Evolutionary conservation across 2,888 invertebrate species (phyloP).

Genomic region (Polydesmus complanatus): DNA sequence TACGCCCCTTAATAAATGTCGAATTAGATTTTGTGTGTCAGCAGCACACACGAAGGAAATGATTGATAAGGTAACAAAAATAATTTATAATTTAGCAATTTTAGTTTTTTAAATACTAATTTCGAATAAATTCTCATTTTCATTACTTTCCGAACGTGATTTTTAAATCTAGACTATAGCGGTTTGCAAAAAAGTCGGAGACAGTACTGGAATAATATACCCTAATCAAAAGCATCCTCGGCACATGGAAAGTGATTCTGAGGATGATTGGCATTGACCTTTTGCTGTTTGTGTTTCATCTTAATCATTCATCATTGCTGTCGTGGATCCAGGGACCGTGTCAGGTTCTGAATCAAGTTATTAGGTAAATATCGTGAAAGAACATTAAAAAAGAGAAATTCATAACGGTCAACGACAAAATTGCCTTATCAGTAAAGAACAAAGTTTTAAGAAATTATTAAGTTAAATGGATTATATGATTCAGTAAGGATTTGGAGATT

Average conservation of each 20-base stretch:
- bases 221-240: neutral
- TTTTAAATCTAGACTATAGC: neutral
- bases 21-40: conserved; percentile 88
- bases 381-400: neutral
- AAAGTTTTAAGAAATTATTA: too few species aligned
- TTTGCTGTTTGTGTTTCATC: neutral
- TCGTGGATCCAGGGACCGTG: neutral
- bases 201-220: conserved; percentile 1
- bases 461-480: too few species aligned
- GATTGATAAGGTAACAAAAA: conserved; percentile 62
- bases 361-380: neutral
- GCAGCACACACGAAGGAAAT: conserved; percentile 91
- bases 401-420: neutral
- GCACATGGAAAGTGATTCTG: neutral
- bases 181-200: conserved; percentile 7
- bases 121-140: too few species aligned
- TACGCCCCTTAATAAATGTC: conserved; percentile 79
- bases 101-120: too few species aligned
- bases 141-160: too few species aligned
- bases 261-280: neutral
- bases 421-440: neutral
- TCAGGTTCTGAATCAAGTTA: neutral
- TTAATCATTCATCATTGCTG: neutral
- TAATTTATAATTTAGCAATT: too few species aligned
- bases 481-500: too few species aligned